Evolutionary conservation across 1,140 invertebrate genomes (phyloP).

Genomic region (Pseudomyrmex dendroicus): DNA sequence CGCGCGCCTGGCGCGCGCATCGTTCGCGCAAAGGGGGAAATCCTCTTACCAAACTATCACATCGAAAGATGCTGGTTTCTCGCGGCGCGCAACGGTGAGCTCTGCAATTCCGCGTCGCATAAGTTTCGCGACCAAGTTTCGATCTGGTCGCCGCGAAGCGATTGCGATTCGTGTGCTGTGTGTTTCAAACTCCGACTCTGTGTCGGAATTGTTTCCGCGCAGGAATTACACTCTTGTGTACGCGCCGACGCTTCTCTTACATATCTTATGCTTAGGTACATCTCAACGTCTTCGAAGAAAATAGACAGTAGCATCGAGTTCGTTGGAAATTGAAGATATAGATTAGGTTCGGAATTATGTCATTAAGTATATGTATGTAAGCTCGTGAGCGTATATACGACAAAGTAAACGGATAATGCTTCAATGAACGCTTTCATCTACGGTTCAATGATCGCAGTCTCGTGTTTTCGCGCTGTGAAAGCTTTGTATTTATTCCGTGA

Average conservation of each 20-base stretch:
- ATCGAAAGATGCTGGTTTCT: constrained; percentile 55
- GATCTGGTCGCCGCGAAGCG: constrained; percentile 40
- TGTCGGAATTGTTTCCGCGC: constrained; percentile 12
- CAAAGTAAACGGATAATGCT: constrained; percentile 8
- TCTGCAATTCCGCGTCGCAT: constrained; percentile 47
- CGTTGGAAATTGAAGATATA: too few relatives aligned
- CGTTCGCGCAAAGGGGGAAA: constrained; percentile 53
- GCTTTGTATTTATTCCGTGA: constrained; percentile 40
- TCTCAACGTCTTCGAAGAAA: constrained; percentile 19
- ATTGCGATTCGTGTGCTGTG: constrained; percentile 22
- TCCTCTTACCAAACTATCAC: constrained; percentile 58
- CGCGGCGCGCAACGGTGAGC: constrained; percentile 21
- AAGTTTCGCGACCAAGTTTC: constrained; percentile 47
- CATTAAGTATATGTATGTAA: neutral
- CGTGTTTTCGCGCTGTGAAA: neutral
- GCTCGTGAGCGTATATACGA: neutral
- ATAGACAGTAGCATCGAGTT: neutral
- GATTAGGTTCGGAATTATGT: constrained; percentile 1
- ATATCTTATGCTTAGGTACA: too few relatives aligned
- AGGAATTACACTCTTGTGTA: neutral
- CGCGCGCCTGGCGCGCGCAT: constrained; percentile 43
- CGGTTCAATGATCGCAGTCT: constrained; percentile 28
- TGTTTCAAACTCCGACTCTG: neutral
- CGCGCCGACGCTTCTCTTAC: neutral
- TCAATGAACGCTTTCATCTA: constrained; percentile 38